These are phyloP conservation scores for Phenganax subtilis DNA, from an alignment of 92 coral and sea anemone genomes.

Conservation along the genomic window DNA sequence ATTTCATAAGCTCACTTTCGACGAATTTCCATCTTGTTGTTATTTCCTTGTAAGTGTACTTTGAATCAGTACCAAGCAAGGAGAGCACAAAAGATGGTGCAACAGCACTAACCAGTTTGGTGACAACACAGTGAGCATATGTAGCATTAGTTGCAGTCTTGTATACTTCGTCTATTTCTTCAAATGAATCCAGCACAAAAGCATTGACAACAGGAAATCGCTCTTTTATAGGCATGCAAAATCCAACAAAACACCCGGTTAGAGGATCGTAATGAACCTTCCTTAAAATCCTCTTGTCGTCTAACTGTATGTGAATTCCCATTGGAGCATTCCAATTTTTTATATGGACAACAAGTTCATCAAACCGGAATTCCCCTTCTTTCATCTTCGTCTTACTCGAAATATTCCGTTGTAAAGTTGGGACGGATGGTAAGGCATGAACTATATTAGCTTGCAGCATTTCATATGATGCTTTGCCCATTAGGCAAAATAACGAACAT, in stretches of 20 bases:
- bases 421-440: neutral
- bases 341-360: neutral
- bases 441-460: neutral
- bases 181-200: neutral
- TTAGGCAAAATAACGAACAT: neutral
- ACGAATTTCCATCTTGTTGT: neutral
- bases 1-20: neutral
- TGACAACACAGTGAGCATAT: neutral
- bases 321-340: too few species aligned
- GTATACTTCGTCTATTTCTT: too few species aligned
- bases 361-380: slow-evolving; percentile 6
- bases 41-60: slow-evolving; percentile 19
- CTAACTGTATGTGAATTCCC: neutral
- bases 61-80: slow-evolving; percentile 9
- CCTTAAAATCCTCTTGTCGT: slow-evolving; percentile 7
- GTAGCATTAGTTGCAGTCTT: neutral
- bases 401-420: neutral
- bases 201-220: slow-evolving; percentile 4
- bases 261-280: neutral
- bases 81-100: slow-evolving; percentile 7
- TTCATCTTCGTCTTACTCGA: neutral
- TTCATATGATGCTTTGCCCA: neutral
- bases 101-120: slow-evolving; percentile 9
- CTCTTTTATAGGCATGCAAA: neutral
- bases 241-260: neutral